Percentiles rank a stretch among this genome's conserved stretches.
Conservation (phyloP, 2,113 vertebrate genomes). For the Oenanthe oenanthe region DNA sequence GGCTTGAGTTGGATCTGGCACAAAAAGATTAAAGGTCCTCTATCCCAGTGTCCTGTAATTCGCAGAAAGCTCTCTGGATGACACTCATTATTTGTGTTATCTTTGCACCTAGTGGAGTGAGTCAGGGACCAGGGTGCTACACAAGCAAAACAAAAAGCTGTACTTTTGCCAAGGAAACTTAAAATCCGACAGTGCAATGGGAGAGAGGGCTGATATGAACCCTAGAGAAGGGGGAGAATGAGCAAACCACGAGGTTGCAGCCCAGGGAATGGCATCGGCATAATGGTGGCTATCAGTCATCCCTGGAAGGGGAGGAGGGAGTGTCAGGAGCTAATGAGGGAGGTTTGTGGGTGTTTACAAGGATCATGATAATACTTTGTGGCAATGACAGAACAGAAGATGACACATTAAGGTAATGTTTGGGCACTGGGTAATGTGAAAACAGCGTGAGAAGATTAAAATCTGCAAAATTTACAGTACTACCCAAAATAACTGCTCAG, state of each 20-base stretch:
- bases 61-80: not conserved
- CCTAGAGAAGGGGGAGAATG: not conserved
- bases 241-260: not conserved
- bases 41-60: not conserved
- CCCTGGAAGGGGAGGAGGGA: constrained; percentile 18
- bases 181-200: not conserved
- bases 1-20: not conserved
- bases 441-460: not conserved
- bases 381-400: not conserved
- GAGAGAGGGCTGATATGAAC: not conserved
- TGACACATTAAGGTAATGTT: constrained; percentile 33
- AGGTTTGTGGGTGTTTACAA: constrained; percentile 46
- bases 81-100: constrained; percentile 33
- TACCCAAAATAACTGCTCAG: not conserved
- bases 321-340: constrained; percentile 14
- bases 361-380: not conserved
- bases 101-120: not conserved
- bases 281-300: not conserved
- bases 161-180: not conserved
- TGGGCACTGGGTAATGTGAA: not conserved
- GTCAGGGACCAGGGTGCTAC: not conserved
- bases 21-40: not conserved
- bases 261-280: not conserved
- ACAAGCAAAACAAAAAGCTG: not conserved
- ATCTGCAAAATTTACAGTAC: not conserved